Evolutionary conservation across 2,888 invertebrate species (phyloP).

Genomic region (Hypercompe scribonia): DNA sequence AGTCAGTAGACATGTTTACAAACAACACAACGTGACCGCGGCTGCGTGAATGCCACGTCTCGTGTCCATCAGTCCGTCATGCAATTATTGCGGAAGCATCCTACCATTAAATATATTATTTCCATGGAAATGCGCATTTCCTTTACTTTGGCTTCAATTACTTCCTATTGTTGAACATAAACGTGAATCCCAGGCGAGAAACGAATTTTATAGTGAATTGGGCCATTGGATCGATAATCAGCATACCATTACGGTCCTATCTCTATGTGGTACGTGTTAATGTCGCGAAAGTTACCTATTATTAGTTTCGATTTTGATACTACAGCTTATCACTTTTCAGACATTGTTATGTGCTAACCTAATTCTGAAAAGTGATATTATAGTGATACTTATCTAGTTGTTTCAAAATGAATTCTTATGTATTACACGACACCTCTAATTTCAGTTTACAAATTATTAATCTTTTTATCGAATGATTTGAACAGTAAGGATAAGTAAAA

Average conservation of each 20-base stretch:
- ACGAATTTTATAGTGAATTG: not conserved
- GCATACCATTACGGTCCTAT: not conserved
- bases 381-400: not conserved
- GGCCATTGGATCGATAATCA: not conserved
- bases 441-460: not conserved
- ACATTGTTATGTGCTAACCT: not conserved
- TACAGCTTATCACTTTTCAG: not conserved
- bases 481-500: not conserved
- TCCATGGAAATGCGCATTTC: conserved; percentile 17
- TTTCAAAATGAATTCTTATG: not conserved
- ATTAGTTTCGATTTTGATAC: not conserved
- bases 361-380: not conserved
- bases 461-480: not conserved
- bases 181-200: not conserved
- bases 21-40: conserved; percentile 69
- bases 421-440: not conserved
- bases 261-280: not conserved
- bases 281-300: not conserved
- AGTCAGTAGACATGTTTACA: conserved; percentile 66
- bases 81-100: conserved; percentile 44
- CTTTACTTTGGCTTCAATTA: not conserved
- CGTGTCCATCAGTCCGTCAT: conserved; percentile 39
- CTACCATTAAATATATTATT: conserved; percentile 30
- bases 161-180: not conserved
- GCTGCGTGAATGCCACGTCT: conserved; percentile 60